Percentiles rank a stretch among this genome's conserved stretches.
Evolutionary conservation across 2,888 invertebrate species (phyloP).

Genomic region (Microctonus aethiopoides): DNA sequence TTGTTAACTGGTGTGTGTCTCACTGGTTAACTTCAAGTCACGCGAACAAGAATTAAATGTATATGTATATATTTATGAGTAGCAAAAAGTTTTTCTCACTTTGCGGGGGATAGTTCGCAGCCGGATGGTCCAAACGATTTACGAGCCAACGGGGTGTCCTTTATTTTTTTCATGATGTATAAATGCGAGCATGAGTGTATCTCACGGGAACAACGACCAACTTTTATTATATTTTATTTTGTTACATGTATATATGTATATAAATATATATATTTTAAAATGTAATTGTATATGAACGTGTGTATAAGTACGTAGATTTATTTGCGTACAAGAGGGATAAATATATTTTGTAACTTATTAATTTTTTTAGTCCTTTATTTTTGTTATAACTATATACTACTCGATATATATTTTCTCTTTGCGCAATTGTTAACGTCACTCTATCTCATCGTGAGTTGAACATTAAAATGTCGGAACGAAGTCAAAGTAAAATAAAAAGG

Average conservation of each 20-base stretch:
- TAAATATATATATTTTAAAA: background rate
- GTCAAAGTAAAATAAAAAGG: background rate
- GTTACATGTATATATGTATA: background rate
- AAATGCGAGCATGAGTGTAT: background rate
- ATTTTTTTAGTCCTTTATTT: background rate
- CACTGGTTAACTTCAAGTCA: background rate
- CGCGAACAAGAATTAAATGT: background rate
- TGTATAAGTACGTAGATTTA: background rate
- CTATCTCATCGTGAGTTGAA: background rate
- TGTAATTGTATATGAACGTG: background rate
- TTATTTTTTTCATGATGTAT: background rate
- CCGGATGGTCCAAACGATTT: conserved; percentile 15
- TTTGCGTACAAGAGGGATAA: too few species aligned
- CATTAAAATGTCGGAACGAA: background rate
- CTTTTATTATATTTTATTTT: background rate
- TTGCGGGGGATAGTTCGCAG: conserved; percentile 2
- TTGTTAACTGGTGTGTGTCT: background rate
- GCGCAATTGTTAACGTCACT: conserved; percentile 3
- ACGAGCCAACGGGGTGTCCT: conserved; percentile 24
- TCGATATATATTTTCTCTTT: conserved; percentile 6
- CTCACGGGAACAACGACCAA: conserved; percentile 19
- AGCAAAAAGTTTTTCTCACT: background rate
- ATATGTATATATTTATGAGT: background rate
- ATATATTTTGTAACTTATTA: too few species aligned
- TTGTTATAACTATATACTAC: background rate